Evolutionary conservation across 2,113 vertebrate species (phyloP), one percentile per base, ranked within the genome.

Genomic region (Donacobius atricapilla): DNA sequence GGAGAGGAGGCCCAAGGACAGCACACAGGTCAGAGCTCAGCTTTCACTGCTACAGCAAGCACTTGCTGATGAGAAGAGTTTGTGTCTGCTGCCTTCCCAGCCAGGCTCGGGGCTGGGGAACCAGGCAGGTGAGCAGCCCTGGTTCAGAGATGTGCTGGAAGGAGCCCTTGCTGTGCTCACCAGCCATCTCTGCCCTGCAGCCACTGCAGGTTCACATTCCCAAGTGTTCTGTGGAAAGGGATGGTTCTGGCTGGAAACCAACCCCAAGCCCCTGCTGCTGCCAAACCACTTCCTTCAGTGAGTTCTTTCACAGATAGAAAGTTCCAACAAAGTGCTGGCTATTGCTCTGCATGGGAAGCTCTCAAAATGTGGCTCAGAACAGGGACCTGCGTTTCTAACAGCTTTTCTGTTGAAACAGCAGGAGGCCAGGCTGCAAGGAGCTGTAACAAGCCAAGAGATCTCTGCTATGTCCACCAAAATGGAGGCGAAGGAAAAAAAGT

Each of bases 271-370:
- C 31, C 83, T 28, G 65, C 83, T 87, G 65, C 19, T 76, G 81
- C 93, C 94, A 96, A 87, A 87, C 81, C 77, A 89, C 83, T 87
- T 96, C 93, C 89, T 91, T 57, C 84, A 82, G 48, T 0, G 2
- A 89, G 65, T 57, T 82, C 75, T 58, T 71, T 61, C 87, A 89
- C 40, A 71, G 65, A 65, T 27, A 31, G 6, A 16, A 72, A 92
- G 87, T 33, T 79, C 76, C 77, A 84, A 22, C 53, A 50, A 78
- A 92, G 83, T 42, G 30, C 72, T 87, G 72, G 64, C 39, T 78
- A 94, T 7, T 3, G 20, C 68, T 64, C 27, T 75, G 53, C 87
- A 44, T 9, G 53, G 65, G 48, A 83, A 68, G 48, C 44, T 87
- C 78, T 61, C 72, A 84, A 58, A 81, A 70, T 14, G 54, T 3